Percentiles rank a stretch among this genome's conserved stretches.
Evolutionary conservation across 2,797 vertebrate species (phyloP).

Genomic region (Smutsia temminckii): DNA sequence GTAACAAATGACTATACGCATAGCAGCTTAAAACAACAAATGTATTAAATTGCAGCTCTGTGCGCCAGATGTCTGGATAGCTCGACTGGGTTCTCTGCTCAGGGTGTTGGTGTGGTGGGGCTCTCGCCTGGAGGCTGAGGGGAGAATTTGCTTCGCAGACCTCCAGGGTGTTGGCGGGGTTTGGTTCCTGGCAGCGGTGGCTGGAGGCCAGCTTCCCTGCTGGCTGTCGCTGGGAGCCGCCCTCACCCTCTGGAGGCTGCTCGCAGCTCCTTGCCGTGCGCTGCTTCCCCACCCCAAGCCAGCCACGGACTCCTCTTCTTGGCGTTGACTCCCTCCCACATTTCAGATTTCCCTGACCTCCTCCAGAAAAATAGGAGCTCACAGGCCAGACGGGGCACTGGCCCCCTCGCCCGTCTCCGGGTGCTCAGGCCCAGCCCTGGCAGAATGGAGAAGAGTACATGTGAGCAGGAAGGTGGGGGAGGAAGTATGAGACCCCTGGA

Average conservation of each 20-base stretch:
- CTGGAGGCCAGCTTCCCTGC: background rate
- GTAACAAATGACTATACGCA: background rate
- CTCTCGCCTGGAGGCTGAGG: background rate
- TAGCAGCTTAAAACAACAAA: background rate
- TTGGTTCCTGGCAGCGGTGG: fast-evolving
- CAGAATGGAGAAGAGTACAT: background rate
- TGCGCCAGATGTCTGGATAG: background rate
- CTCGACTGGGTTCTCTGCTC: background rate
- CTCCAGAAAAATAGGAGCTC: background rate
- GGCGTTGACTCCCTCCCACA: background rate
- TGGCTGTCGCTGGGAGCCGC: background rate
- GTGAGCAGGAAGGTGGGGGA: background rate
- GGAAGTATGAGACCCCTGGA: background rate
- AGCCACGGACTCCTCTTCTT: background rate
- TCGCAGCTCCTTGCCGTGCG: background rate
- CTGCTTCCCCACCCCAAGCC: background rate
- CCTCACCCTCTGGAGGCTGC: background rate
- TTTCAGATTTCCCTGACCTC: background rate
- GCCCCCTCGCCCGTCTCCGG: background rate
- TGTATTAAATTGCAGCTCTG: constrained; percentile 41
- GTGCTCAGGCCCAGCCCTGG: background rate
- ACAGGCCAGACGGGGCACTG: background rate
- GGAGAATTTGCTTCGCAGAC: background rate
- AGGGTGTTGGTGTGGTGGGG: background rate
- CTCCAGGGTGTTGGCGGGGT: background rate